phyloP scores from a whole-genome alignment of 2,797 vertebrate species.

The Danionella dracula region DNA sequence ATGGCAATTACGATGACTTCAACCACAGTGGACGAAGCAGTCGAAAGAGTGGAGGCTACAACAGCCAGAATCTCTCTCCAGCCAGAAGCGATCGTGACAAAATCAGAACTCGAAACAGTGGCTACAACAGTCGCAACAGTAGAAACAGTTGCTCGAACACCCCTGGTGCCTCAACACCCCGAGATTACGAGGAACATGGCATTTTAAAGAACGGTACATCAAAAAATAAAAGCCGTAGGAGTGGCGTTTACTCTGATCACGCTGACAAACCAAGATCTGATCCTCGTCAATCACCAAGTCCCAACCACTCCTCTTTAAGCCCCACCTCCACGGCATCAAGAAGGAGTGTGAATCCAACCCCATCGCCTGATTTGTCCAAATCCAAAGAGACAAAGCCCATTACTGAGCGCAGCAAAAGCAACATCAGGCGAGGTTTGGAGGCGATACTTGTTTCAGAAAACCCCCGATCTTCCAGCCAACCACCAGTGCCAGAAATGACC shows the following conservation, averaged over 20 bases:
- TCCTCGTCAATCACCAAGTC: constrained; percentile 58
- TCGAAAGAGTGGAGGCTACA: constrained; percentile 47
- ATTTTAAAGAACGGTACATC: constrained; percentile 13
- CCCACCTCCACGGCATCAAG: constrained; percentile 39
- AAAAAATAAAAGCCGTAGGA: constrained; percentile 17
- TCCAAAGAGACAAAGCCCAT: constrained; percentile 40
- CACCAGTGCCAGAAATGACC: constrained; percentile 69
- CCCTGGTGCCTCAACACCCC: constrained; percentile 25
- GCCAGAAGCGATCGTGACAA: constrained; percentile 49
- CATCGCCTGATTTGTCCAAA: constrained; percentile 20
- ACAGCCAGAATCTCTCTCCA: constrained; percentile 61
- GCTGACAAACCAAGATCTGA: constrained; percentile 32
- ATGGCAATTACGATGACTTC: constrained; percentile 4
- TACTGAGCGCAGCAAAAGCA: constrained; percentile 63
- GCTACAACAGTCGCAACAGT: constrained; percentile 29
- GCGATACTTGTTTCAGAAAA: constrained; percentile 61
- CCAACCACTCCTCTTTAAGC: constrained; percentile 61
- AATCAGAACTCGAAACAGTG: constrained; percentile 12
- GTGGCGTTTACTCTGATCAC: constrained; percentile 14
- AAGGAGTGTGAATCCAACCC: constrained; percentile 33
- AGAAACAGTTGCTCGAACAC: constrained; percentile 27
- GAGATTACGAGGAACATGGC: constrained; percentile 21
- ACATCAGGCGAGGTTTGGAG: constrained; percentile 60
- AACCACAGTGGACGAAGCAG: constrained; percentile 4
- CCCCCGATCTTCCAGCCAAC: constrained; percentile 44